Percentiles rank a stretch among this genome's conserved stretches.
phyloP scores from a whole-genome alignment of 2,113 vertebrate genomes.

The Chlamydotis undulata region DNA sequence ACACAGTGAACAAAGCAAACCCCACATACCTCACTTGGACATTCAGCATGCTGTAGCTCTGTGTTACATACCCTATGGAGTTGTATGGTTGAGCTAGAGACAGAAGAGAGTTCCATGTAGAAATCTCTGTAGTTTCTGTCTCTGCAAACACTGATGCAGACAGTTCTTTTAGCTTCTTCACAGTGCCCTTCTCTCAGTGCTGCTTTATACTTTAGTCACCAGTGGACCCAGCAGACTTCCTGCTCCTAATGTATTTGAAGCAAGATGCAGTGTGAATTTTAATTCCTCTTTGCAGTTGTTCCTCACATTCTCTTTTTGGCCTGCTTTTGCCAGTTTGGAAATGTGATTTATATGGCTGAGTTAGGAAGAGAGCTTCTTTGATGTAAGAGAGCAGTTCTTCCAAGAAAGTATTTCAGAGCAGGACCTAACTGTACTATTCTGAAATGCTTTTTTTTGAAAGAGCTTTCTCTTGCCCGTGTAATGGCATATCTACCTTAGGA shows the following conservation, averaged over 20 bases:
- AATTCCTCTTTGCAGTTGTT: background rate
- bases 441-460: background rate
- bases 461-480: background rate
- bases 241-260: background rate
- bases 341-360: background rate
- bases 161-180: background rate
- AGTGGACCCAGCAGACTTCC: background rate
- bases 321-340: background rate
- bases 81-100: background rate
- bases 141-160: background rate
- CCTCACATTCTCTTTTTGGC: background rate
- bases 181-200: background rate
- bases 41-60: background rate
- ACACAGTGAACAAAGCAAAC: background rate
- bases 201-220: background rate
- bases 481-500: background rate
- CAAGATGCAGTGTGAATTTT: background rate
- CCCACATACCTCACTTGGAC: background rate
- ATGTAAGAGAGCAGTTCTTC: background rate
- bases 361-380: background rate
- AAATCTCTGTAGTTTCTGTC: background rate
- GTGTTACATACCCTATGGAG: background rate
- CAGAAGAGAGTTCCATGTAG: background rate
- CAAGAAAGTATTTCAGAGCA: background rate
- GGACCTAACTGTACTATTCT: background rate